These are phyloP conservation scores for Gobio gobio DNA, from an alignment of 2,113 vertebrate species.

Conservation along the genomic window DNA sequence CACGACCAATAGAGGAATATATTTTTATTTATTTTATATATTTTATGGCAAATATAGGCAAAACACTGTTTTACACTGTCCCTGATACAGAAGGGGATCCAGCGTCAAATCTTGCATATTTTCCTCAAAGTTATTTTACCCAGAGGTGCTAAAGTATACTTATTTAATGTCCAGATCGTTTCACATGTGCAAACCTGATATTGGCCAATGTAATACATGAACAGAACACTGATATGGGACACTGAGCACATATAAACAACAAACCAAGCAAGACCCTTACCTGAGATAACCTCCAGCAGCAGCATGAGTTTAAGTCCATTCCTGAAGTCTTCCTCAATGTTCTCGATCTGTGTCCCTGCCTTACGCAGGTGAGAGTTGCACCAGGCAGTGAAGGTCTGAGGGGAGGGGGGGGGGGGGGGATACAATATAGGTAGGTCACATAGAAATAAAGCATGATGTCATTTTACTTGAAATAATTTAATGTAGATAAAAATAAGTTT, in stretches of 20 bases:
- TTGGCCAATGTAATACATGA: background rate
- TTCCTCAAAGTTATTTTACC: background rate
- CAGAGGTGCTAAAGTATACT: background rate
- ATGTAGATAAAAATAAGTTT: background rate
- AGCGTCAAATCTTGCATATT: background rate
- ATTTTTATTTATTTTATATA: too few species aligned
- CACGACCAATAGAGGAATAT: background rate
- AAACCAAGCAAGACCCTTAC: background rate
- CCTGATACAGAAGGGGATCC: too few species aligned
- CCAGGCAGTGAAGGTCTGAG: slow-evolving; percentile 58
- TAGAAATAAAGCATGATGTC: background rate
- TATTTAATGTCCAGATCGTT: background rate
- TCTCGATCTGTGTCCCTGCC: slow-evolving; percentile 59
- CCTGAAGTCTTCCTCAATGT: slow-evolving; percentile 58
- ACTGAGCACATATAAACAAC: background rate
- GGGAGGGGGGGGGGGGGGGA: too few species aligned
- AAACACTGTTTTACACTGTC: too few species aligned
- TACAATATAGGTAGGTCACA: background rate
- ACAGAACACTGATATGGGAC: background rate
- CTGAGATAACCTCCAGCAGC: slow-evolving; percentile 58
- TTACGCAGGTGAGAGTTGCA: slow-evolving; percentile 59
- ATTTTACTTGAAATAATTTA: background rate
- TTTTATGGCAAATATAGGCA: too few species aligned
- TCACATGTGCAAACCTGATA: background rate
- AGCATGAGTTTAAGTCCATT: slow-evolving; percentile 59